Conservation (phyloP, 2,113 vertebrate genomes). For the Daboia siamensis region DNA sequence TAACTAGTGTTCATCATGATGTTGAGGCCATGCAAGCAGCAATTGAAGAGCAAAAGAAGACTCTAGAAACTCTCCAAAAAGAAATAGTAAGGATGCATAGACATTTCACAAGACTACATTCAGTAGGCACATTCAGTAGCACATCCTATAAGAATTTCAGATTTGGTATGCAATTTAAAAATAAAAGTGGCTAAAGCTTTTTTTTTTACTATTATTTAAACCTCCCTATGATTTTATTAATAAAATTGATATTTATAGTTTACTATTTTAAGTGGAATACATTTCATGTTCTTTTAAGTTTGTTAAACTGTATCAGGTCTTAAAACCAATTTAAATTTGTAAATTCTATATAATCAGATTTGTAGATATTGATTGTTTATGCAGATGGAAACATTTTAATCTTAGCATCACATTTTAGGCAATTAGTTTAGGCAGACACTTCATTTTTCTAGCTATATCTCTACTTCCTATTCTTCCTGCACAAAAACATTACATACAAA, state of each 20-base stretch:
- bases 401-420: not conserved
- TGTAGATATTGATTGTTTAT: not conserved
- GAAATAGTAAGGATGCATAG: slow-evolving; percentile 75
- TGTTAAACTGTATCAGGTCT: not conserved
- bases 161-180: not conserved
- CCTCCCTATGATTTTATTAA: not conserved
- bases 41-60: slow-evolving; percentile 83
- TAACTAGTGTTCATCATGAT: slow-evolving; percentile 92
- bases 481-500: not conserved
- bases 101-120: not conserved
- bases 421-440: not conserved
- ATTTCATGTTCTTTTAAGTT: not conserved
- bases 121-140: not conserved
- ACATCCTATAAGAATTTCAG: not conserved
- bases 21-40: slow-evolving; percentile 83
- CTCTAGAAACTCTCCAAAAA: slow-evolving; percentile 71
- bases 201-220: not conserved
- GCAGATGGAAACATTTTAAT: not conserved
- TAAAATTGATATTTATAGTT: not conserved
- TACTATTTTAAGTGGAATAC: not conserved
- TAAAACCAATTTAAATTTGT: not conserved
- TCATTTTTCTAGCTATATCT: not conserved
- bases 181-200: not conserved
- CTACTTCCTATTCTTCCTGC: not conserved
- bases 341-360: not conserved